These are phyloP conservation scores for Coelogynopora nodosa DNA, from an alignment of 2,888 invertebrate species.

Conservation along the genomic window DNA sequence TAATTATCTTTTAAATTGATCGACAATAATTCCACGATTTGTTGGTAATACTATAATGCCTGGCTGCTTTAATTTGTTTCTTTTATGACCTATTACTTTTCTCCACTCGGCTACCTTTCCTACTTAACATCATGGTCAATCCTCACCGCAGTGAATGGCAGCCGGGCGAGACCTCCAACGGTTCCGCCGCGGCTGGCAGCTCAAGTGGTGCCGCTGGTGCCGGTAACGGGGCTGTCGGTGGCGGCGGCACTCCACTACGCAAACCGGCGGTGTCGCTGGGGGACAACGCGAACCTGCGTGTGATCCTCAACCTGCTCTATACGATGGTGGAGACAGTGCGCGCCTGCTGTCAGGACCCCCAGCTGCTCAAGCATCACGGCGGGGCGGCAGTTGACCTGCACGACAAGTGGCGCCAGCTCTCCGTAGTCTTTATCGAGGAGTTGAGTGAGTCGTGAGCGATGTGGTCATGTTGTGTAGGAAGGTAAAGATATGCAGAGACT, in stretches of 20 bases:
- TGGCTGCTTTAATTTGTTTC: too few species aligned
- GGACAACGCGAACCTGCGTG: constrained; percentile 81
- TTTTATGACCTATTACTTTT: too few species aligned
- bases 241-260: constrained; percentile 51
- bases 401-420: constrained; percentile 58
- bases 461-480: too few species aligned
- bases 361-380: background rate
- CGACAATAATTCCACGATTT: too few species aligned
- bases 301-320: constrained; percentile 86
- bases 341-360: background rate
- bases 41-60: too few species aligned
- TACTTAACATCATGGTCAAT: too few species aligned
- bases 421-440: constrained; percentile 67
- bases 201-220: constrained; percentile 34
- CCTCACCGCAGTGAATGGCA: background rate
- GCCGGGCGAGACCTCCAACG: background rate
- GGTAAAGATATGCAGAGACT: too few species aligned
- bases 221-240: background rate
- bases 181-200: constrained; percentile 15
- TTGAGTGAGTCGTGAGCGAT: constrained; percentile 63
- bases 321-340: constrained; percentile 90
- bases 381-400: background rate
- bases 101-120: too few species aligned
- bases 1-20: too few species aligned
- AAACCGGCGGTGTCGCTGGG: constrained; percentile 74